Evolutionary conservation across 2,113 vertebrate genomes (phyloP).

Genomic region (Zosterops borbonicus): DNA sequence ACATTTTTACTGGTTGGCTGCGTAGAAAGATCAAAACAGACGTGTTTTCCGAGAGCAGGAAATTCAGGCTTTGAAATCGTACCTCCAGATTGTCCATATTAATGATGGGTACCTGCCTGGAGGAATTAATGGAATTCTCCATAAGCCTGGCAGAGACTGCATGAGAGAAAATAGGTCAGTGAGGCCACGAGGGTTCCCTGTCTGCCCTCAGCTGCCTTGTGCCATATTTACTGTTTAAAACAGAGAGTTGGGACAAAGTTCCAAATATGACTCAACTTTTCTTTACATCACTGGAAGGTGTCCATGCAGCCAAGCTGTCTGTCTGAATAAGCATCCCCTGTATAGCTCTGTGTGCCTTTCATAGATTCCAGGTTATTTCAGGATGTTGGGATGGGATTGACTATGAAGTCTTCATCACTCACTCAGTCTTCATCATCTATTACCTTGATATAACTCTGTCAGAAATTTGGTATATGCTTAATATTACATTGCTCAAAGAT

Average conservation of each 20-base stretch:
- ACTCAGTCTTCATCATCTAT: background rate
- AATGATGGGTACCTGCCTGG: constrained; percentile 4
- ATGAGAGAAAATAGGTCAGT: background rate
- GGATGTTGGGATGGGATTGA: background rate
- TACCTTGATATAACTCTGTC: background rate
- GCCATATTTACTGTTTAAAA: background rate
- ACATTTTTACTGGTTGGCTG: constrained; percentile 53
- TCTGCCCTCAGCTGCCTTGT: background rate
- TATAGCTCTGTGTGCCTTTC: background rate
- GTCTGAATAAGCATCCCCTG: background rate
- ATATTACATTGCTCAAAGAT: background rate
- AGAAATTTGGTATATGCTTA: background rate
- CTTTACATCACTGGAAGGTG: background rate
- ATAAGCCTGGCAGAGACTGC: background rate
- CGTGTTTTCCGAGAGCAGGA: constrained; percentile 43
- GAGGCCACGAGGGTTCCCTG: background rate
- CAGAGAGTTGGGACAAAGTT: background rate
- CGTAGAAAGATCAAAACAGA: constrained; percentile 51
- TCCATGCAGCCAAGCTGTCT: background rate
- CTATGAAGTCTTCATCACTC: background rate
- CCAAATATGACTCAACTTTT: background rate
- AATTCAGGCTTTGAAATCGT: background rate
- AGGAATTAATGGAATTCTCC: background rate
- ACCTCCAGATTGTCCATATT: background rate
- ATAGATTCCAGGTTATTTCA: background rate